Base-by-base conservation (phyloP, 2,797 vertebrate genomes). In the Helarctos malayanus region DNA sequence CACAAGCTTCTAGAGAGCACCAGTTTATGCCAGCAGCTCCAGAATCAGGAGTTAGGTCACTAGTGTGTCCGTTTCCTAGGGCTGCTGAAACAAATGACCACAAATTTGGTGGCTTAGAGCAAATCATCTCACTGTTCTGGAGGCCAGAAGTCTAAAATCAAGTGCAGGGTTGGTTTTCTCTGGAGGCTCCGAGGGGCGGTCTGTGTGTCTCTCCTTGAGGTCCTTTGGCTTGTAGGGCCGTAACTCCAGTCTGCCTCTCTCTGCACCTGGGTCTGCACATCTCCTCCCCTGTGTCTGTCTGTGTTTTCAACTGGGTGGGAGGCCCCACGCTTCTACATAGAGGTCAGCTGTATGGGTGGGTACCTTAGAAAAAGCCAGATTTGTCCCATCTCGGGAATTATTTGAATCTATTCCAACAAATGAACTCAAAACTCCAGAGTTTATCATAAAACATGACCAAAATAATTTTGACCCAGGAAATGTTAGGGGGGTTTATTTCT, bases 361-460 rank as follows among this genome's bases (percentile, higher is more conserved):
- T 23, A 14, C 59, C 69, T 71, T 54, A 88, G 61, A 35, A 76
- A 91, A 78, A 83, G 52, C n/a, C 35, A 47, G 59, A 19, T 83
- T 88, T 76, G 29, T 87, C 47, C 6, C 19, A 61, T 54, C 83
- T 94, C 47, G 11, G 45, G 79, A 87, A 71, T 56, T 54, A 35
- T 76, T 82, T 79, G 45, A 76, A 59, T 78, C 71, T 88, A 2
- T 92, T 91, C 71, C 45, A 88, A 59, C 89, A 68, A 82, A 25
- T 47, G n/a, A 59, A 87, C 59, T 83, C 18, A 76, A 11, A 52
- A 69, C 56, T 75, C 38, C 92, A 83, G 29, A 73, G 56, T 76
- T 68, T 57, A 14, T 65, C 5, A 57, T 35, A 82, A 76, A 56
- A 25, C 80, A 61, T 69, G 52, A 45, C 83, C 52, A 91, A 69